These are phyloP conservation scores for Drosophila mayri DNA, from an alignment of 1,140 invertebrate genomes.

Conservation along the genomic window DNA sequence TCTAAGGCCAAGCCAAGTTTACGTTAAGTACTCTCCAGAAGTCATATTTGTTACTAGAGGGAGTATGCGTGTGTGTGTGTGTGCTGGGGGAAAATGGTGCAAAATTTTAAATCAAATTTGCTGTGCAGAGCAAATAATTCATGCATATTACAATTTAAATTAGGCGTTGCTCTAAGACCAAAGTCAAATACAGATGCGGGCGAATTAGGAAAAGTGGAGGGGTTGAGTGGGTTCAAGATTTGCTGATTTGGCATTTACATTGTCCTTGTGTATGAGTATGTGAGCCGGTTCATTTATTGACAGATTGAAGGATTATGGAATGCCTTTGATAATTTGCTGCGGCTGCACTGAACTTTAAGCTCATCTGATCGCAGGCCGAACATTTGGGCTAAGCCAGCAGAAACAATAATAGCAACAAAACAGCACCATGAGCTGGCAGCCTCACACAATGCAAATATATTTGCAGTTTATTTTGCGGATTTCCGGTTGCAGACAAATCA, in stretches of 20 bases:
- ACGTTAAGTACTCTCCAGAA: constrained; percentile 25
- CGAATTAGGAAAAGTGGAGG: constrained; percentile 5
- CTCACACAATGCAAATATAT: constrained; percentile 70
- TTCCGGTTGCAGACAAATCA: constrained; percentile 81
- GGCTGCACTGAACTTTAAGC: constrained; percentile 65
- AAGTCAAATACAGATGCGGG: constrained; percentile 62
- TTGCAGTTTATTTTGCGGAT: constrained; percentile 79
- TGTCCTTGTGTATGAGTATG: constrained; percentile 28
- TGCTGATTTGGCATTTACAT: constrained; percentile 69
- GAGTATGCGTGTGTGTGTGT: constrained; percentile 4
- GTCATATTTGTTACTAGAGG: constrained; percentile 15
- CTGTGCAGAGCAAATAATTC: constrained; percentile 65
- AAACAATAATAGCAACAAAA: background rate
- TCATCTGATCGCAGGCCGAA: constrained; percentile 43
- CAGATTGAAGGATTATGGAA: constrained; percentile 80
- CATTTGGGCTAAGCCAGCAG: constrained; percentile 42
- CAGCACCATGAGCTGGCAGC: background rate
- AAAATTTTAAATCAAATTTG: constrained; percentile 62
- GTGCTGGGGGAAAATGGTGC: constrained; percentile 25
- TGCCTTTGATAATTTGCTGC: constrained; percentile 66
- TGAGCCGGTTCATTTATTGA: constrained; percentile 64
- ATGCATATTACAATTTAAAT: constrained; percentile 67
- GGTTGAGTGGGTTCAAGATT: constrained; percentile 27
- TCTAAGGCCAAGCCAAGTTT: constrained; percentile 33
- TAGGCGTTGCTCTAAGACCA: constrained; percentile 69